Evolutionary conservation across 2,113 vertebrate species (phyloP).

Genomic region (Sebastes schlegelii): DNA sequence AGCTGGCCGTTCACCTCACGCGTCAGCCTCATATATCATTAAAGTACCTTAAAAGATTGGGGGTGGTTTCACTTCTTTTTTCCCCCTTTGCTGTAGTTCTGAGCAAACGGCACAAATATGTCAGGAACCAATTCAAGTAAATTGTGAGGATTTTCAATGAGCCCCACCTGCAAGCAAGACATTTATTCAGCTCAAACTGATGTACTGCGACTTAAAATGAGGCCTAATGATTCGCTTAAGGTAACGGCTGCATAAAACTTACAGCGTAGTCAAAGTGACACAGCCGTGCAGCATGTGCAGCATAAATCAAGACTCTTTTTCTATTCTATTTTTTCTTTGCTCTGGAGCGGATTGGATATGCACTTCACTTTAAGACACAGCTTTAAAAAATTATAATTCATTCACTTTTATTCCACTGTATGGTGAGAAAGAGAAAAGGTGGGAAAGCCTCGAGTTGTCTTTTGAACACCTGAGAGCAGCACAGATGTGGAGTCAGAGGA

Average conservation of each 20-base stretch:
- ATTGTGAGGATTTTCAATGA: slow-evolving; percentile 56
- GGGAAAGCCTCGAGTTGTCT: slow-evolving; percentile 75
- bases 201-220: slow-evolving; percentile 63
- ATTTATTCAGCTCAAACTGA: slow-evolving; percentile 61
- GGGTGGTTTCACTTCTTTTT: slow-evolving; percentile 32
- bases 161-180: slow-evolving; percentile 68
- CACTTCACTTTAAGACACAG: neutral
- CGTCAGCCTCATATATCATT: slow-evolving; percentile 69
- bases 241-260: slow-evolving; percentile 50
- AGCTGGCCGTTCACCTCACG: slow-evolving; percentile 61
- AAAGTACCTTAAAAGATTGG: slow-evolving; percentile 57
- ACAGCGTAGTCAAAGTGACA: slow-evolving; percentile 63
- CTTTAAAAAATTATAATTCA: slow-evolving; percentile 37
- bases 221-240: slow-evolving; percentile 65
- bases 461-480: slow-evolving; percentile 93
- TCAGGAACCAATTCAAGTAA: slow-evolving; percentile 63
- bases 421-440: slow-evolving; percentile 39
- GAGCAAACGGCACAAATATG: slow-evolving; percentile 60
- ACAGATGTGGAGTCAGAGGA: slow-evolving; percentile 89
- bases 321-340: neutral
- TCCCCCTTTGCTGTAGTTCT: slow-evolving; percentile 34
- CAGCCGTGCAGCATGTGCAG: slow-evolving; percentile 46
- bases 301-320: slow-evolving; percentile 48
- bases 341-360: slow-evolving; percentile 13
- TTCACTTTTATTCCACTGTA: slow-evolving; percentile 48